Base-by-base conservation (phyloP, 2,888 invertebrate genomes). In the Belgica antarctica region DNA sequence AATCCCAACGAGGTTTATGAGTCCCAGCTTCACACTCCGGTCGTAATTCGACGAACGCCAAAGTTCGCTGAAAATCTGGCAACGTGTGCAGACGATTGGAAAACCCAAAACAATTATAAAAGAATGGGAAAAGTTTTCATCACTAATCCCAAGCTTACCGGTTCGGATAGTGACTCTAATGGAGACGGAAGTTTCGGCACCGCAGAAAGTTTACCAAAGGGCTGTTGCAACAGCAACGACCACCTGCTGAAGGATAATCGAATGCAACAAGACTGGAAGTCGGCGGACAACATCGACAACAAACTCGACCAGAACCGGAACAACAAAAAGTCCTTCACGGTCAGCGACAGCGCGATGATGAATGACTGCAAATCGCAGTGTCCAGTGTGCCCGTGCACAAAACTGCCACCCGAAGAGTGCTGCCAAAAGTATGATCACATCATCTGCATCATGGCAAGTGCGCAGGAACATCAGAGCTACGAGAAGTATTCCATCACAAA, bases 61-160 rank as follows among this genome's bases (percentile, higher is more conserved):
- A 87, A 87, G 75, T 86, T 87, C 71, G 82, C 82, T 59, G 86
- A 86, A 73, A 87, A 84, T 76, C 77, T 87, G 57, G 84, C 86
- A 34, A 85, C 83, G 22, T 87, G 87, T 76, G 87, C 86, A 59
- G 87, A 87, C 75, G 87, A 87, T 74, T 83, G 83, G 36, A 82
- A 83, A 74, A 86, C 82, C 71, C 76, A 84, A 63, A 80, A 82
- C 72, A 82, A 82, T 73, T 84, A 84, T 72, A 83, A 84, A 75
- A 81, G 82, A 69, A 79, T 83, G 78, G 81, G 82, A 4, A 80
- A 82, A 66, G 78, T 82, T 15, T 82, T 82, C 71, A 77, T 81
- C 63, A 80, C 80, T 27, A 77, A 80, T 73, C 78, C 81, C 5
- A 76, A 77, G 71, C 75, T 80, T 72, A 52, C 28, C 3, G 74